phyloP scores from a whole-genome alignment of 1,140 invertebrate genomes.

The Drosophila mayri region DNA sequence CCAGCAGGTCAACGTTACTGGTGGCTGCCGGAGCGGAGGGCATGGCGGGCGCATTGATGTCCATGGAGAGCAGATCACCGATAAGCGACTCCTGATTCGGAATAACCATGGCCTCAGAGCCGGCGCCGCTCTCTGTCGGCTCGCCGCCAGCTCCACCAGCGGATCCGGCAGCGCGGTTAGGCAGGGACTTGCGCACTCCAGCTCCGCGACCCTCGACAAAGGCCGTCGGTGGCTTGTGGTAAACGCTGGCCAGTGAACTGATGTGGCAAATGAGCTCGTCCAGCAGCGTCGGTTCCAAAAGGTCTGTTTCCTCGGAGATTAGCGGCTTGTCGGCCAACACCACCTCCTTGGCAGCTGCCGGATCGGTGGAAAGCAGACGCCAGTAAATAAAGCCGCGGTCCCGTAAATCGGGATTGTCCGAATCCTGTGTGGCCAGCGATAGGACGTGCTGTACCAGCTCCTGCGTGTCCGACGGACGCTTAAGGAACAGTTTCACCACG shows the following conservation, averaged over 20 bases:
- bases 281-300: constrained; percentile 98
- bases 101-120: constrained; percentile 85
- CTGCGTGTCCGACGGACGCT: constrained; percentile 98
- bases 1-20: constrained; percentile 90
- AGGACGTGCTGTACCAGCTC: constrained; percentile 98
- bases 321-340: constrained; percentile 99
- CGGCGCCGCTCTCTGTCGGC: constrained; percentile 43
- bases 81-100: constrained; percentile 96
- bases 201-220: constrained; percentile 96
- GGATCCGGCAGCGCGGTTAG: constrained; percentile 86
- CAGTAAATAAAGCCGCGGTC: constrained; percentile 99
- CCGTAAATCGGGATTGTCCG: constrained; percentile 99
- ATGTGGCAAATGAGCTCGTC: constrained; percentile 99
- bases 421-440: constrained; percentile 97
- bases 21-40: constrained; percentile 86
- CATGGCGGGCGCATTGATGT: constrained; percentile 90
- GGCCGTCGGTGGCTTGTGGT: constrained; percentile 99
- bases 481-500: constrained; percentile 99
- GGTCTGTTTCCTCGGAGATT: constrained; percentile 99
- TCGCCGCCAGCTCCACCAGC: constrained; percentile 68
- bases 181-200: constrained; percentile 89
- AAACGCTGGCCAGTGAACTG: constrained; percentile 98
- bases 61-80: constrained; percentile 98
- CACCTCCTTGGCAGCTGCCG: constrained; percentile 99
- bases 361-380: constrained; percentile 99